phyloP scores from a whole-genome alignment of 2,113 vertebrate species.

The Cisticola juncidis region DNA sequence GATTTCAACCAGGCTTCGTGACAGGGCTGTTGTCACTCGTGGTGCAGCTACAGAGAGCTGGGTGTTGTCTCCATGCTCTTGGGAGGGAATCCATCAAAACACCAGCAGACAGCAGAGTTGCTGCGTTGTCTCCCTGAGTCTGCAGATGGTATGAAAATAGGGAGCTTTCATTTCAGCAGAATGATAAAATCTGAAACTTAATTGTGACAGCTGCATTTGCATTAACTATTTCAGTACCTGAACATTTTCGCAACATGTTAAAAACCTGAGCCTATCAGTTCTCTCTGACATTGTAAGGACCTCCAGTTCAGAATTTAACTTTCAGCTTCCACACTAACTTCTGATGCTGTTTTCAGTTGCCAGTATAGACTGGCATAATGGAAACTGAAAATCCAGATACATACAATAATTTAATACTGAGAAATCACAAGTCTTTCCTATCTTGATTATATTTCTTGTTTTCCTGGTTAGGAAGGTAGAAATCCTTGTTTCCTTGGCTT shows the following conservation, averaged over 20 bases:
- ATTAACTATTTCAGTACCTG: not conserved
- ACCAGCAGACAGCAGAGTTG: not conserved
- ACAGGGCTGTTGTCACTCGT: not conserved
- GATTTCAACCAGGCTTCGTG: not conserved
- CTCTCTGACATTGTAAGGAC: not conserved
- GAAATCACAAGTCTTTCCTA: not conserved
- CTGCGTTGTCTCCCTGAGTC: not conserved
- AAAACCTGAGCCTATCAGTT: not conserved
- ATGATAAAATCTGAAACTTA: constrained; percentile 1
- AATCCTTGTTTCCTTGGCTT: not conserved
- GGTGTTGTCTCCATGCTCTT: not conserved
- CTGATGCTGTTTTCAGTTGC: not conserved
- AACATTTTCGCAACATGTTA: not conserved
- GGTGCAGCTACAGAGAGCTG: not conserved
- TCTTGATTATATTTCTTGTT: not conserved
- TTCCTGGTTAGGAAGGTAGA: not conserved
- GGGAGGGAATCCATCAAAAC: not conserved
- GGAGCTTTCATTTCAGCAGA: constrained; percentile 1
- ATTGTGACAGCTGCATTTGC: not conserved
- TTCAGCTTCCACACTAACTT: not conserved
- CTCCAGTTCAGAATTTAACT: not conserved
- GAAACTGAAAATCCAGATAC: not conserved
- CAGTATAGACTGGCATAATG: not conserved
- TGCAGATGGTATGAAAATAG: not conserved
- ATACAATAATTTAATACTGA: not conserved